Percentiles rank a stretch among this genome's conserved stretches.
phyloP scores from a whole-genome alignment of 2,797 vertebrate genomes.

The Catamblyrhynchus diadema region DNA sequence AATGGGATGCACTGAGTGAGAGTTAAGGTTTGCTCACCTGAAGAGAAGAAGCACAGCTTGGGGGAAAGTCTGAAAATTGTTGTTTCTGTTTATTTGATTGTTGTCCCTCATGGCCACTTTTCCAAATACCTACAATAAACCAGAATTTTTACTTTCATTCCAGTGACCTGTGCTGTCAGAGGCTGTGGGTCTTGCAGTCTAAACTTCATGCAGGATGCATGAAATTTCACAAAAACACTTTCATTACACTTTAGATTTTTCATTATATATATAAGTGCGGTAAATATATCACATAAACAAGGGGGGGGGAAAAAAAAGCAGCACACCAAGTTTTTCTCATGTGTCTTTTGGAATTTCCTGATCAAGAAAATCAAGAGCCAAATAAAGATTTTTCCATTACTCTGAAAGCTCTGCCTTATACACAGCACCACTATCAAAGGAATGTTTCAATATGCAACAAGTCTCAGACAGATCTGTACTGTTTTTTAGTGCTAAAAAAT shows the following conservation, averaged over 20 bases:
- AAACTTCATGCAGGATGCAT: neutral
- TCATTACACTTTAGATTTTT: neutral
- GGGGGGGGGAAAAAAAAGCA: neutral
- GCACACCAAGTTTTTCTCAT: neutral
- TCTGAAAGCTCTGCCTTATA: neutral
- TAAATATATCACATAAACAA: neutral
- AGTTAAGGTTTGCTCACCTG: constrained; percentile 76
- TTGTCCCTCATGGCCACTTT: constrained; percentile 97
- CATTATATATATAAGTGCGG: neutral
- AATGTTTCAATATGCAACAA: neutral
- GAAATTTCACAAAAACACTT: neutral
- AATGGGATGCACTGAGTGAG: neutral
- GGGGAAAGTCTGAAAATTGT: constrained; percentile 98
- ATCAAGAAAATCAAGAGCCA: neutral
- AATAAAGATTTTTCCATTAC: neutral
- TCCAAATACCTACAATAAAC: constrained; percentile 88
- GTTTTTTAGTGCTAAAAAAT: neutral
- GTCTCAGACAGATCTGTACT: neutral
- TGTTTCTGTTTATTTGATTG: constrained; percentile 97
- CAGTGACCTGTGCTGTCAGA: neutral
- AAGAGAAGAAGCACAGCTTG: constrained; percentile 96
- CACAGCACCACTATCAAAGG: neutral
- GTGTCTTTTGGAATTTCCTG: neutral
- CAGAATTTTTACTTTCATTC: neutral
- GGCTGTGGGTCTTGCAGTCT: neutral